Percentiles rank a stretch among this genome's conserved stretches.
Conservation (phyloP, 30 jellyfish, hydroid and myxozoan genomes). For the Aurelia sp. region DNA sequence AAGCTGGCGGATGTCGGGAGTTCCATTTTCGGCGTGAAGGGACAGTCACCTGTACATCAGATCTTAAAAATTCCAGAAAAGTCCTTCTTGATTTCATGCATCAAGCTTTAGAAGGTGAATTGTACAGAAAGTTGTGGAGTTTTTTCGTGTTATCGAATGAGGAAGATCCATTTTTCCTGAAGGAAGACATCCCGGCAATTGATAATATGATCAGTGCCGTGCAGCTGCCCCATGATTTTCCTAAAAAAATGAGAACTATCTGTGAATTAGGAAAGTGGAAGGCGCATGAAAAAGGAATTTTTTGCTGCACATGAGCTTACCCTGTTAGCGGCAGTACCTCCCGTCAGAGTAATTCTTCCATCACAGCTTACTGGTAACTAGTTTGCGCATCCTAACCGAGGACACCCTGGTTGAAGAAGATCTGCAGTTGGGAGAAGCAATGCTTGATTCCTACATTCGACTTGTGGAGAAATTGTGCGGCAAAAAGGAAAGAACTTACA, state of each 20-base stretch:
- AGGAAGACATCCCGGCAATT: neutral
- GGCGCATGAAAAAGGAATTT: constrained; percentile 17
- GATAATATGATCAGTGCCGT: neutral
- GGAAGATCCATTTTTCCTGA: too few relatives aligned
- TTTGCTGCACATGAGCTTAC: constrained; percentile 7
- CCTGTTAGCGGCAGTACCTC: constrained; percentile 5
- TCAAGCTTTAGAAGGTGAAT: neutral
- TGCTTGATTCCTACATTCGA: constrained; percentile 19
- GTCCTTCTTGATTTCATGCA: constrained; percentile 7
- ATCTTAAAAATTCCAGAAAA: neutral
- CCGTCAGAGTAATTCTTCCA: constrained; percentile 8
- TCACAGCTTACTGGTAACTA: constrained; percentile 9
- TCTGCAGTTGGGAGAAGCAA: neutral
- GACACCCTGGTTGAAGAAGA: constrained; percentile 5
- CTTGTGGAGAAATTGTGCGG: constrained; percentile 3
- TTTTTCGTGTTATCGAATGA: neutral
- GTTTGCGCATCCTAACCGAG: constrained; percentile 13
- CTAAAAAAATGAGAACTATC: neutral
- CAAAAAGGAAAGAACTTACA: neutral
- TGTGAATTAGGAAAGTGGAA: constrained; percentile 24
- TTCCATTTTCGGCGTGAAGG: constrained; percentile 2
- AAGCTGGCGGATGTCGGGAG: neutral
- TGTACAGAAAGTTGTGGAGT: neutral
- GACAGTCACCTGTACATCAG: neutral
- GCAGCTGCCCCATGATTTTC: neutral